Conservation (phyloP, 2,888 invertebrate genomes). For the Cryptus armator region DNA sequence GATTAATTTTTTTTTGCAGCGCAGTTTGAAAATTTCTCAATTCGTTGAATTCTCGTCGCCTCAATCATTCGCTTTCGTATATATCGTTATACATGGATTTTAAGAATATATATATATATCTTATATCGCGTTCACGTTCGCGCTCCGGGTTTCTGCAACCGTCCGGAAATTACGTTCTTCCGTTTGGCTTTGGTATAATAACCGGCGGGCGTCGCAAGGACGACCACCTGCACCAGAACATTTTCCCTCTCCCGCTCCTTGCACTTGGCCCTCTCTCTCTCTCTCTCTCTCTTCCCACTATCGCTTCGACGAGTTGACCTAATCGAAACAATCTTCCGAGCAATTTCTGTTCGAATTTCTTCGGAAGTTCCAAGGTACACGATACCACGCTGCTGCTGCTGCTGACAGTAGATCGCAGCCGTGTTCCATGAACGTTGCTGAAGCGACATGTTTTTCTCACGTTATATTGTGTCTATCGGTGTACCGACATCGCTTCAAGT, state of each 20-base stretch:
- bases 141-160: slow-evolving; percentile 31
- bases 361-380: slow-evolving; percentile 37
- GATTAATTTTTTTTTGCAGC: slow-evolving; percentile 27
- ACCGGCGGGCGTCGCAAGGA: slow-evolving; percentile 47
- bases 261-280: background rate
- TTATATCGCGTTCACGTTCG: slow-evolving; percentile 42
- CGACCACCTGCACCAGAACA: slow-evolving; percentile 42
- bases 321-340: slow-evolving; percentile 54
- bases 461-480: background rate
- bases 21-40: slow-evolving; percentile 10
- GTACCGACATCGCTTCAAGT: background rate
- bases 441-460: background rate
- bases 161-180: slow-evolving; percentile 67
- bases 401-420: background rate
- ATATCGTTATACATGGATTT: background rate
- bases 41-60: slow-evolving; percentile 1
- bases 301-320: slow-evolving; percentile 47
- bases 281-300: background rate
- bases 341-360: slow-evolving; percentile 47
- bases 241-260: slow-evolving; percentile 27
- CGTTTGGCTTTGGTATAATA: slow-evolving; percentile 63
- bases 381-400: background rate
- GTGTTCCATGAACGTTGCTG: background rate
- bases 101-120: background rate
- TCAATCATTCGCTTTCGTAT: slow-evolving; percentile 5